Evolutionary conservation across 2,113 vertebrate genomes (phyloP).

Genomic region (Lasiurus cinereus): DNA sequence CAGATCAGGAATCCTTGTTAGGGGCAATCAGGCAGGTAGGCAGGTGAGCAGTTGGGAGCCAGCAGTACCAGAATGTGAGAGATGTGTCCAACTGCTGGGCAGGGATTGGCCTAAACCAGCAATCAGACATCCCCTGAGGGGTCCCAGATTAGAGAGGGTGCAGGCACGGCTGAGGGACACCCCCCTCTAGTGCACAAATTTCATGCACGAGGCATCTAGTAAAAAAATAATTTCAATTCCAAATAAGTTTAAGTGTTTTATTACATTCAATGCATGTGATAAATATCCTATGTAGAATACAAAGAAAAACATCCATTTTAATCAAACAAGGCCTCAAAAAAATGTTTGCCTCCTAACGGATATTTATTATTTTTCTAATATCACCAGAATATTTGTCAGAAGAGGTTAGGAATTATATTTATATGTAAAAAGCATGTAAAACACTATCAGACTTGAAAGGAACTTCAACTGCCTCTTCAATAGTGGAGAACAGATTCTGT

Average conservation of each 20-base stretch:
- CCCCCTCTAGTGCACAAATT: too few relatives aligned
- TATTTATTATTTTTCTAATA: neutral
- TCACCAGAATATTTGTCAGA: neutral
- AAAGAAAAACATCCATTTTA: conserved; percentile 22
- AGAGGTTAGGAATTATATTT: neutral
- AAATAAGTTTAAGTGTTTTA: neutral
- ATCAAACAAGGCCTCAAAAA: neutral
- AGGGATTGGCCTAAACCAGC: too few relatives aligned
- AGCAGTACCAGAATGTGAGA: too few relatives aligned
- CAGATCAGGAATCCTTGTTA: too few relatives aligned
- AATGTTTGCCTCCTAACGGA: neutral
- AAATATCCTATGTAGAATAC: neutral
- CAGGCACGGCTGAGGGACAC: too few relatives aligned
- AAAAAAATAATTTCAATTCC: neutral
- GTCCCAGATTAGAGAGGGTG: too few relatives aligned
- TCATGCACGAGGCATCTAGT: too few relatives aligned
- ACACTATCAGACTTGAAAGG: neutral
- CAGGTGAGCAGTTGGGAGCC: too few relatives aligned
- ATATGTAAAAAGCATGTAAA: neutral
- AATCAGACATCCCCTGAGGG: too few relatives aligned
- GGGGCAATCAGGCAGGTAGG: too few relatives aligned
- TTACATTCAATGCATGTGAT: neutral
- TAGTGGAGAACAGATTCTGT: neutral
- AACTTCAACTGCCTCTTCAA: neutral
- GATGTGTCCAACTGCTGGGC: too few relatives aligned